Evolutionary conservation across 2,113 vertebrate genomes (phyloP).

Genomic region (Rhizomys pruinosus): DNA sequence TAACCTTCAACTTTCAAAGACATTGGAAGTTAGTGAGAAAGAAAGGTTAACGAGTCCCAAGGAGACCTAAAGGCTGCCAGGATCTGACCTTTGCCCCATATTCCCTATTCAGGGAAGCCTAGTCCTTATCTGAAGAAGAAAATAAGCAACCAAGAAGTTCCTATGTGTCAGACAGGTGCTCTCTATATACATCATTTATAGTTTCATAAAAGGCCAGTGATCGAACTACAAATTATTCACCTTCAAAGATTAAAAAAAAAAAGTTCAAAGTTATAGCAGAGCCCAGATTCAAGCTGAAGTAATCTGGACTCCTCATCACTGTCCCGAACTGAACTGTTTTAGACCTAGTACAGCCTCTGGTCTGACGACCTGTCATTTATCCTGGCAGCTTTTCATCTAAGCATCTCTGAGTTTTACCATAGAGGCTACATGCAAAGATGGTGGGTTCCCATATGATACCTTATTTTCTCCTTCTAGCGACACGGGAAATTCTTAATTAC

Average conservation of each 20-base stretch:
- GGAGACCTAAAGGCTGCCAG: background rate
- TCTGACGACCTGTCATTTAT: background rate
- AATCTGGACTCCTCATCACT: background rate
- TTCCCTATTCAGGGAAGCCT: background rate
- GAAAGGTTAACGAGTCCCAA: background rate
- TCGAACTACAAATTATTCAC: background rate
- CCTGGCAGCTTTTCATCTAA: background rate
- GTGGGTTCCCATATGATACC: rapidly evolving
- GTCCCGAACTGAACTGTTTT: background rate
- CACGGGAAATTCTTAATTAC: background rate
- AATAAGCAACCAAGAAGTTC: background rate
- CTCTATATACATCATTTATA: background rate
- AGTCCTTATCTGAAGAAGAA: background rate
- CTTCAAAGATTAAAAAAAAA: slow-evolving; percentile 21
- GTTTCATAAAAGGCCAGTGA: background rate
- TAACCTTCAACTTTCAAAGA: slow-evolving; percentile 12
- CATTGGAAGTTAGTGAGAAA: background rate
- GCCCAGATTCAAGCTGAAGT: background rate
- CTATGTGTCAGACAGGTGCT: background rate
- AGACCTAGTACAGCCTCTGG: background rate
- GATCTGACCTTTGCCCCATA: background rate
- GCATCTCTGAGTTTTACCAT: background rate
- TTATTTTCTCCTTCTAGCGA: background rate
- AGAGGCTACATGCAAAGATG: background rate
- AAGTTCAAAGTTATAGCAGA: background rate